phyloP scores from a whole-genome alignment of 1,140 invertebrate genomes.

The Caenorhabditis brenneri region DNA sequence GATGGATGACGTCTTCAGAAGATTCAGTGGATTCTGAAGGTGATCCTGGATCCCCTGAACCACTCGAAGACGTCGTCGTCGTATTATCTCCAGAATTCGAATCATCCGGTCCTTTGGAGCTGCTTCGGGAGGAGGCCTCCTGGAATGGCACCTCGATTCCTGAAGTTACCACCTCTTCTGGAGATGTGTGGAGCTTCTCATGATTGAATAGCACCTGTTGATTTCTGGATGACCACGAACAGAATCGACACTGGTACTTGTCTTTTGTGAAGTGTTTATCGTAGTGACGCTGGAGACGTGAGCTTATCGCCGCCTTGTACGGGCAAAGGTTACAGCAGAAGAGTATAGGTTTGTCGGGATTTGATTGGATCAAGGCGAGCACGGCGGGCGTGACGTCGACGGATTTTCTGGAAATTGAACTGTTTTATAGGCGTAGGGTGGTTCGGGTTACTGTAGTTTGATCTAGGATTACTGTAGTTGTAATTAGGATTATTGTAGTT shows the following conservation, averaged over 20 bases:
- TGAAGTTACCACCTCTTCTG: too few relatives aligned
- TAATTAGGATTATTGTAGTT: too few relatives aligned
- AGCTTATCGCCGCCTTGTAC: not conserved
- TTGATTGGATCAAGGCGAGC: too few relatives aligned
- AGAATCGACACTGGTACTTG: not conserved
- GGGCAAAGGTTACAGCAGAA: constrained; percentile 18
- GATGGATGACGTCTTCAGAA: not conserved
- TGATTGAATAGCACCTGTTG: not conserved
- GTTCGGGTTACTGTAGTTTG: too few relatives aligned
- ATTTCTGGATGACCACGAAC: not conserved
- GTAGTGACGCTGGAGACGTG: not conserved
- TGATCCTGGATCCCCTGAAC: not conserved
- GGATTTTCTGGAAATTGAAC: too few relatives aligned
- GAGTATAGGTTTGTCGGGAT: not conserved
- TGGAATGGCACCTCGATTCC: not conserved
- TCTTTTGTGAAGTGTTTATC: constrained; percentile 3
- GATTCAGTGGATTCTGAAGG: not conserved
- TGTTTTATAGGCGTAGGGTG: too few relatives aligned
- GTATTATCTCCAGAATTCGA: too few relatives aligned
- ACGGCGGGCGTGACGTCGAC: too few relatives aligned
- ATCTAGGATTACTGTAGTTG: too few relatives aligned
- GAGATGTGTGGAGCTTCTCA: not conserved
- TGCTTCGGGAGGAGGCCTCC: too few relatives aligned
- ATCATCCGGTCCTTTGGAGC: not conserved
- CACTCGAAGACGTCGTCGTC: too few relatives aligned